phyloP scores from a whole-genome alignment of 1,140 invertebrate species.

The Aphaenogaster floridana region DNA sequence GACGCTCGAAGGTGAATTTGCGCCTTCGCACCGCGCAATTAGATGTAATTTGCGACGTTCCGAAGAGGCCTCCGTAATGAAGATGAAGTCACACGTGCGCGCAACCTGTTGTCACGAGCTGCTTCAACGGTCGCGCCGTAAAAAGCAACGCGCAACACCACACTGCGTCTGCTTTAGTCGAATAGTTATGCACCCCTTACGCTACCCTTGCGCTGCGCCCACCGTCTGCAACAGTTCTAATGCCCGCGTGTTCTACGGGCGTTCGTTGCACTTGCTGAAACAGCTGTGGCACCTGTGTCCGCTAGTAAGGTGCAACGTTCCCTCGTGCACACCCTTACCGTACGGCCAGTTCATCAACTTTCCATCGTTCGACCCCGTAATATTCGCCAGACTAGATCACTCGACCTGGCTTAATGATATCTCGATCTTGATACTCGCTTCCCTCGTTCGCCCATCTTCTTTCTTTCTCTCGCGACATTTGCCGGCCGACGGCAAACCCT shows the following conservation, averaged over 20 bases:
- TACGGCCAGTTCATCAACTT: slow-evolving; percentile 52
- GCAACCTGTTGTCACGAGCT: slow-evolving; percentile 72
- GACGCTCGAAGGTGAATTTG: not conserved
- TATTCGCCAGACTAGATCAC: slow-evolving; percentile 77
- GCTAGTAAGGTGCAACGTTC: slow-evolving; percentile 83
- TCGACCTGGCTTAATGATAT: slow-evolving; percentile 76
- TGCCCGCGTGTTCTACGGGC: slow-evolving; percentile 79
- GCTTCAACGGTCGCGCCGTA: slow-evolving; percentile 79
- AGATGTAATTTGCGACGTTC: slow-evolving; percentile 29
- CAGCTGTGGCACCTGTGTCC: slow-evolving; percentile 84
- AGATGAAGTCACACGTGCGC: slow-evolving; percentile 37
- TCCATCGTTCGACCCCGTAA: slow-evolving; percentile 72
- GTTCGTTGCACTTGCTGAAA: slow-evolving; percentile 84
- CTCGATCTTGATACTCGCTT: slow-evolving; percentile 31
- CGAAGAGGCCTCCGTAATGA: slow-evolving; percentile 13
- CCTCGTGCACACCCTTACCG: slow-evolving; percentile 67
- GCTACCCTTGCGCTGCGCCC: slow-evolving; percentile 49
- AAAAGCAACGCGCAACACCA: slow-evolving; percentile 73
- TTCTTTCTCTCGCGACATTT: slow-evolving; percentile 19
- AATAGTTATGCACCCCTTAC: slow-evolving; percentile 83
- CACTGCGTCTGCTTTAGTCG: slow-evolving; percentile 68
- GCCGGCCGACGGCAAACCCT: not conserved
- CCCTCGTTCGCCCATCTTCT: not conserved
- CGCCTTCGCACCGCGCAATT: not conserved
- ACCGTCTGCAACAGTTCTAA: slow-evolving; percentile 81